These are phyloP conservation scores for Kryptopterus vitreolus DNA, from an alignment of 2,797 vertebrate genomes.

Conservation along the genomic window DNA sequence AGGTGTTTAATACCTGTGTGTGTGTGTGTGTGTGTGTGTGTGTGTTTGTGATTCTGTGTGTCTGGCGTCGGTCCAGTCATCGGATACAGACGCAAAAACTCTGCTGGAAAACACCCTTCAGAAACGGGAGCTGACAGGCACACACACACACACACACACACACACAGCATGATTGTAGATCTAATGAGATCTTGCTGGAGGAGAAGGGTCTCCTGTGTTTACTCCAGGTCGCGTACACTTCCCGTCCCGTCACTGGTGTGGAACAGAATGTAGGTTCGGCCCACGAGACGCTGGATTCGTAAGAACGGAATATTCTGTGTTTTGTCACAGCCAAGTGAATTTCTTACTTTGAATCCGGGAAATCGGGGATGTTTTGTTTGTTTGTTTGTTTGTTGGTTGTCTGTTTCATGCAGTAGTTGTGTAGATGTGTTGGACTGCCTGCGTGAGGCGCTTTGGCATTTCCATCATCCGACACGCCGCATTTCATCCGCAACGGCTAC, in stretches of 20 bases:
- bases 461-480: slow-evolving; percentile 30
- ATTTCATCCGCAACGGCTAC: slow-evolving; percentile 14
- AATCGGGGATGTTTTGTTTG: no score
- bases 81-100: slow-evolving; percentile 40
- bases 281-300: no score
- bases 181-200: no score
- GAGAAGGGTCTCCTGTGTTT: no score
- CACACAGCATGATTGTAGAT: no score
- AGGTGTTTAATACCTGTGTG: no score
- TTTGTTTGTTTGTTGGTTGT: no score
- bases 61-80: slow-evolving; percentile 44
- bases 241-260: background rate
- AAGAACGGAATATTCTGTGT: no score
- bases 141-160: background rate
- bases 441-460: slow-evolving; percentile 23
- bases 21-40: slow-evolving; percentile 23
- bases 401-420: background rate
- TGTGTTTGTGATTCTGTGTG: slow-evolving; percentile 29
- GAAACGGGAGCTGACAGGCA: slow-evolving; percentile 49
- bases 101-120: slow-evolving; percentile 49
- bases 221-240: background rate
- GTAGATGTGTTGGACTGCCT: background rate
- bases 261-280: no score
- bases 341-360: no score
- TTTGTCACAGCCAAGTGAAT: no score